Evolutionary conservation across 2,113 vertebrate genomes (phyloP), one percentile per base, ranked within the genome.

Genomic region (Epinephelus fuscoguttatus): DNA sequence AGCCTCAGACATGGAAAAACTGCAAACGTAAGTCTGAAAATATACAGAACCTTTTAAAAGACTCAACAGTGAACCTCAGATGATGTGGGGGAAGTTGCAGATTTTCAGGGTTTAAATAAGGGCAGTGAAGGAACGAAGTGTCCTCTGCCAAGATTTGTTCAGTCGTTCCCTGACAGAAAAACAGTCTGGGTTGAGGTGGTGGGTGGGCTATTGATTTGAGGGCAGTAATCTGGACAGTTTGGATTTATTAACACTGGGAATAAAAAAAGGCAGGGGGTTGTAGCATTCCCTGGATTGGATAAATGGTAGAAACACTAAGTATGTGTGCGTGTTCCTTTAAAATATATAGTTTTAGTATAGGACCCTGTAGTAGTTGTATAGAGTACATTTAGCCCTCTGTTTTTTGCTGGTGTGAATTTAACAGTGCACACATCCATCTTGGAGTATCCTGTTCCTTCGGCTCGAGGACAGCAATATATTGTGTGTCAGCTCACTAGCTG

Each of bases 231-330:
- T 69, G 42, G 30, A 52, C 17, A 5, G 25, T 33, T 66, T 68
- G 15, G 56, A 85, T 78, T 80, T 75, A 76, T 85, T 61, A 66
- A 59, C 40, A 27, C 50, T 14, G 23, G 8, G 50, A 53, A 49
- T 67, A 33, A 62, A 64, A 55, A 37, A 66, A 18, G 18, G 18
- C 15, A 4, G 47, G 37, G 12, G 13, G n/a, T 56, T 33, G 56
- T 19, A 25, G 33, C 45, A 40, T 60, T 12, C 14, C 42, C 52
- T 23, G 40, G 57, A 74, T 42, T 60, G 14, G 4, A 30, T 53
- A 11, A 37, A n/a, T 69, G 17, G 4, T 42, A 67, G 14, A 63
- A 57, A 62, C 9, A 0, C 14, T 52, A 17, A 42, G 47, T 49
- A 62, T 80, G 47, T 49, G 62, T 76, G 52, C 11, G 21, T 50